phyloP scores from a whole-genome alignment of 2,888 invertebrate genomes.

The Spatulosminthurus flaviceps region DNA sequence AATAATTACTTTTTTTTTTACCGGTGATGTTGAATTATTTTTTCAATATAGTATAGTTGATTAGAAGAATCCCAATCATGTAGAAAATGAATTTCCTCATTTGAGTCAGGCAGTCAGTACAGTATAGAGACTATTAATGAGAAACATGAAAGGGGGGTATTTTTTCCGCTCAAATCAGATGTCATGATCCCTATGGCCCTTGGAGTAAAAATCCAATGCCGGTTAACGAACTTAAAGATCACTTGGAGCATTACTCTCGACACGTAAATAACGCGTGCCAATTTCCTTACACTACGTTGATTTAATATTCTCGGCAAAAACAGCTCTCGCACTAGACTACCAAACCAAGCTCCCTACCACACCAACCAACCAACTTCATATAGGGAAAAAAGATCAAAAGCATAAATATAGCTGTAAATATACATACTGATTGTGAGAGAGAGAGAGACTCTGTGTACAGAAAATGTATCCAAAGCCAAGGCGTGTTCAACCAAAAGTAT shows the following conservation, averaged over 20 bases:
- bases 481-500: neutral
- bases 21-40: no score
- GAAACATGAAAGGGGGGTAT: neutral
- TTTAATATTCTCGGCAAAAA: neutral
- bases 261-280: constrained; percentile 18
- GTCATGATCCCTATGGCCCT: constrained; percentile 6
- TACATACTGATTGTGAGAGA: no score
- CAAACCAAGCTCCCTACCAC: no score
- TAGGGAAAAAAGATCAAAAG: neutral
- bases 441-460: no score
- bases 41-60: no score
- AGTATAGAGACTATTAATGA: neutral
- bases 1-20: no score
- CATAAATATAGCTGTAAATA: neutral
- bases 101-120: no score
- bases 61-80: no score
- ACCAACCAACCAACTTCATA: no score
- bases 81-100: no score
- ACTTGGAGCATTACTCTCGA: neutral
- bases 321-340: neutral
- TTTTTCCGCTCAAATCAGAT: neutral
- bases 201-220: neutral
- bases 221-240: constrained; percentile 12
- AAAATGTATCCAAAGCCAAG: neutral
- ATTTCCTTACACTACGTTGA: constrained; percentile 1